Evolutionary conservation across 1,140 invertebrate species (phyloP), one percentile per base, ranked within the genome.

Genomic region (Calephelis nemesis): DNA sequence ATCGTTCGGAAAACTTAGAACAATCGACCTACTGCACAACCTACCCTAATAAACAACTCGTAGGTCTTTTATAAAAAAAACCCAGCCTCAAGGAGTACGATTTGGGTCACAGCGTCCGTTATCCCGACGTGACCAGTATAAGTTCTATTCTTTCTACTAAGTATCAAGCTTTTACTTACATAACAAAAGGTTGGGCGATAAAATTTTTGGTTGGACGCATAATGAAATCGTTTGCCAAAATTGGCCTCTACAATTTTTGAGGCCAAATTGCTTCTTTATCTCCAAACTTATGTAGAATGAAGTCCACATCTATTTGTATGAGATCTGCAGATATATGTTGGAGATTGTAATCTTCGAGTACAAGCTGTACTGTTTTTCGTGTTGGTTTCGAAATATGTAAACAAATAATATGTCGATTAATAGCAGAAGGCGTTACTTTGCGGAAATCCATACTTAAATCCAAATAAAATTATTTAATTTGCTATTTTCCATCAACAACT

Each of bases 1-100:
- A 60, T 60, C 54, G 54, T 60, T 60, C 54, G 40, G 9, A 30
- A 60, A 60, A 60, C 54, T 60, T 60, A 60, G 54, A 60, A 60
- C 54, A 60, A 60, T 39, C 54, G 54, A 60, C 30, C 19, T 9
- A 58, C 19, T 58, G 10, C 52, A 58, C 11, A 58, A 58, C 52
- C 52, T 58, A 58, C 52, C 52, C 15, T 58, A 58, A 58, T 58
- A 58, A 58, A 58, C 52, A 58, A 58, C 52, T 58, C 52, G 9
- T 30, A 58, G 52, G 52, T 58, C 52, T 58, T 58, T 58, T 15
- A 19, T 30, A 15, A 30, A 58, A 58, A 58, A 58, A 58, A 39
- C 15, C 42, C 42, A 4, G 42, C 52, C 19, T 58, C 52, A 15
- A 58, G 52, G 52, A 58, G 19, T 30, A 58, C 52, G 19, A 58